Evolutionary conservation across 2,113 vertebrate species (phyloP).

Genomic region (Echinops telfairi): DNA sequence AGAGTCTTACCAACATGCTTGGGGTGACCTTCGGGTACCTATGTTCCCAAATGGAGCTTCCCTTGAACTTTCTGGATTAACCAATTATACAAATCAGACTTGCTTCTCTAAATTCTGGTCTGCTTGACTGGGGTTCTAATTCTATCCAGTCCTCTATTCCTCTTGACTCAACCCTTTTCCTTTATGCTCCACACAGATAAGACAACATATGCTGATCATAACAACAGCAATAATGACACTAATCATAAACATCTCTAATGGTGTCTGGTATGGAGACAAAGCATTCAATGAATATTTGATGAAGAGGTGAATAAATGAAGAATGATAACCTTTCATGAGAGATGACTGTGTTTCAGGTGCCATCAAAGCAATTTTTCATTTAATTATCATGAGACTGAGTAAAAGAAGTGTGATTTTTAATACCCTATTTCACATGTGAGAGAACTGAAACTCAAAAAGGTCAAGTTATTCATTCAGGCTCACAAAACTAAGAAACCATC

Average conservation of each 20-base stretch:
- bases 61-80: accelerated
- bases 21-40: too few relatives aligned
- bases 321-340: neutral
- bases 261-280: neutral
- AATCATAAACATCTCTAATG: neutral
- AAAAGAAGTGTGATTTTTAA: neutral
- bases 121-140: neutral
- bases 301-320: neutral
- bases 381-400: neutral
- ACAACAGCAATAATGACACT: neutral
- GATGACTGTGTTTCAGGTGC: neutral
- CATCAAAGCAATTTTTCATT: neutral
- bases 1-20: neutral
- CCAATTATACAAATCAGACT: too few relatives aligned
- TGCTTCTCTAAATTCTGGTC: neutral
- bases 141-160: neutral
- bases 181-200: neutral
- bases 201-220: neutral
- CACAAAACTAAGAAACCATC: neutral
- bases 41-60: neutral
- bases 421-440: neutral
- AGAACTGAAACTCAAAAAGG: constrained; percentile 48
- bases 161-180: neutral
- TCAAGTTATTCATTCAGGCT: neutral
- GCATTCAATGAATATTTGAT: constrained; percentile 21